phyloP scores from a whole-genome alignment of 2,888 invertebrate species.

The Syritta pipiens region DNA sequence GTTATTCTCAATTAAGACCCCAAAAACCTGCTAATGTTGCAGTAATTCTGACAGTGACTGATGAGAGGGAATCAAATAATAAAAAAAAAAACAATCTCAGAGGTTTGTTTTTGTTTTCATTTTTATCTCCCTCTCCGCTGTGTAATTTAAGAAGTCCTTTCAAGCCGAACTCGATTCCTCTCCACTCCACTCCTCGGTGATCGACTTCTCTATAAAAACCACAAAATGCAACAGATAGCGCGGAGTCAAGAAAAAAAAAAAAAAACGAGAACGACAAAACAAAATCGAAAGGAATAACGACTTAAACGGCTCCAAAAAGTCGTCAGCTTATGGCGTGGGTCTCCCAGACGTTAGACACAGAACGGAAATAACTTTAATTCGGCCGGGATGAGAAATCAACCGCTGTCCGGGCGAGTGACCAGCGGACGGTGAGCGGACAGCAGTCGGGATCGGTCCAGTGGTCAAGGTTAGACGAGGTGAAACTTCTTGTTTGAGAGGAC shows the following conservation, averaged over 20 bases:
- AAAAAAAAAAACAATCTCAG: constrained; percentile 7
- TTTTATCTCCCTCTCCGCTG: no score
- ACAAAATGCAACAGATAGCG: constrained; percentile 23
- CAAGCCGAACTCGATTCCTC: background rate
- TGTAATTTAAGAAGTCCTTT: constrained; percentile 9
- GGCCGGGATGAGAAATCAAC: background rate
- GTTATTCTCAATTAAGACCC: background rate
- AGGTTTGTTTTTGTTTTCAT: background rate
- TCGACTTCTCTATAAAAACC: constrained; percentile 34
- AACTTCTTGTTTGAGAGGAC: background rate
- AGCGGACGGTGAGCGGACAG: background rate
- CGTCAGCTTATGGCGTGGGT: constrained; percentile 30
- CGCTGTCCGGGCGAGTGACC: background rate
- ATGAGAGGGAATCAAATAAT: constrained; percentile 17
- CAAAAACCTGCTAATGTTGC: background rate
- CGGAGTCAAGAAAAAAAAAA: background rate
- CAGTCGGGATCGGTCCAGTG: constrained; percentile 36
- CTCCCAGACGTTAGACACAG: constrained; percentile 26
- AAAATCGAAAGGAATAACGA: constrained; percentile 24
- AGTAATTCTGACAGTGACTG: constrained; percentile 28
- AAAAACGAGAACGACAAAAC: background rate
- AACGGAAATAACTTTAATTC: constrained; percentile 62
- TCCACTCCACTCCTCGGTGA: background rate
- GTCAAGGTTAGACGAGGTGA: constrained; percentile 51
- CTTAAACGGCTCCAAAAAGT: constrained; percentile 56